Evolutionary conservation across 1,140 invertebrate species (phyloP).

Genomic region (Zaprionus inermis): DNA sequence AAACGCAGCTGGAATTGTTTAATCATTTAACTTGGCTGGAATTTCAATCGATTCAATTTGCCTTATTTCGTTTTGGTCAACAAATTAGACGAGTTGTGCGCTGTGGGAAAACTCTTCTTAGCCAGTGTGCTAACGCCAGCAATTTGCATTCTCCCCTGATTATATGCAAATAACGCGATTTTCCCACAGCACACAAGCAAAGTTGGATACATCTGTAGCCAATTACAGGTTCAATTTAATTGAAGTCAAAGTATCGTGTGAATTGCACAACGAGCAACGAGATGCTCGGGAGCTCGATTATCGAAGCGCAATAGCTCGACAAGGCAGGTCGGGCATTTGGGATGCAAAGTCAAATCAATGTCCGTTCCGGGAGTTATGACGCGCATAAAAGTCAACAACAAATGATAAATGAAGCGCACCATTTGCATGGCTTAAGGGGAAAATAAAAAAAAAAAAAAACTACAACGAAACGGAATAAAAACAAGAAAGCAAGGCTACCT

Average conservation of each 20-base stretch:
- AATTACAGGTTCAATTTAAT: constrained; percentile 71
- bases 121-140: constrained; percentile 31
- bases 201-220: constrained; percentile 44
- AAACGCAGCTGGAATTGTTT: background rate
- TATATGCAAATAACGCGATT: constrained; percentile 51
- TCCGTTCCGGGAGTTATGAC: constrained; percentile 63
- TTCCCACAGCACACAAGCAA: constrained; percentile 35
- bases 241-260: constrained; percentile 49
- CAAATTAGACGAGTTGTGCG: constrained; percentile 56
- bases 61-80: constrained; percentile 47
- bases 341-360: constrained; percentile 65
- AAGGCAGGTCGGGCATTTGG: background rate
- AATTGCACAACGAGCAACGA: constrained; percentile 10
- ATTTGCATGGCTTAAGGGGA: constrained; percentile 52
- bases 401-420: constrained; percentile 69
- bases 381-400: constrained; percentile 70
- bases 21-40: background rate
- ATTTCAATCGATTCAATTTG: constrained; percentile 35
- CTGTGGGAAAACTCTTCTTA: constrained; percentile 11
- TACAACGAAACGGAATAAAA: constrained; percentile 18
- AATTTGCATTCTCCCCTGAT: constrained; percentile 44
- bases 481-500: too few species aligned
- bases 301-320: background rate
- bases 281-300: background rate
- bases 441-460: background rate